These are phyloP conservation scores for Ceriagrion tenellum DNA, from an alignment of 2,888 invertebrate genomes.

Conservation along the genomic window DNA sequence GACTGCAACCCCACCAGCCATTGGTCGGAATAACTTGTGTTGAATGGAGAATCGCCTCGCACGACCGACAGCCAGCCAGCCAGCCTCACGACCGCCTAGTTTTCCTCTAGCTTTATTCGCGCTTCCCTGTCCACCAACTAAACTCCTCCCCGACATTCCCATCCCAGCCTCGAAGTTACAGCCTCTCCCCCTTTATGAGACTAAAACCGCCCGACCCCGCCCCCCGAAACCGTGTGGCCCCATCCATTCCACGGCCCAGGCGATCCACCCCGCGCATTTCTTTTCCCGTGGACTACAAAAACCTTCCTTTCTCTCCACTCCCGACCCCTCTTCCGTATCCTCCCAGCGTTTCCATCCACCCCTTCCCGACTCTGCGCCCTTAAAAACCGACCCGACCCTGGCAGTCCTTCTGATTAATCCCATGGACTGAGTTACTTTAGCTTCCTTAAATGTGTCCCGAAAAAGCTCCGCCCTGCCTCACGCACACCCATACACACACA, in stretches of 20 bases:
- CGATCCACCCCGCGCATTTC: background rate
- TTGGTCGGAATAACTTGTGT: background rate
- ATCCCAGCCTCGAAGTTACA: slow-evolving; percentile 5
- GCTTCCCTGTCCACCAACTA: background rate
- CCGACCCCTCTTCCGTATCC: background rate
- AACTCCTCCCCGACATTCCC: slow-evolving; percentile 9
- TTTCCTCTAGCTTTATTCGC: background rate
- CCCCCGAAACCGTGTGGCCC: background rate
- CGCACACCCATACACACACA: background rate
- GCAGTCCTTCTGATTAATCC: slow-evolving; percentile 58
- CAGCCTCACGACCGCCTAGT: background rate
- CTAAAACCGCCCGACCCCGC: background rate
- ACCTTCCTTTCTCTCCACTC: slow-evolving; percentile 20
- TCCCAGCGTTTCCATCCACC: background rate
- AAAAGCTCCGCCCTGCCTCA: slow-evolving; percentile 14
- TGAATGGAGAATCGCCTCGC: background rate
- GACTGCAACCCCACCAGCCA: background rate
- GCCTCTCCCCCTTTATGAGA: background rate
- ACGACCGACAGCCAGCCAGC: background rate
- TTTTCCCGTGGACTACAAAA: slow-evolving; percentile 6
- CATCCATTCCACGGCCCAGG: slow-evolving; percentile 4
- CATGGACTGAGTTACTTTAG: slow-evolving; percentile 58
- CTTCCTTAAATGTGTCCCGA: slow-evolving; percentile 27
- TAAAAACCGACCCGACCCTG: background rate
- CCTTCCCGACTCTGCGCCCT: background rate